phyloP scores from a whole-genome alignment of 2,888 invertebrate species.

The Lasioglossum figueresi region DNA sequence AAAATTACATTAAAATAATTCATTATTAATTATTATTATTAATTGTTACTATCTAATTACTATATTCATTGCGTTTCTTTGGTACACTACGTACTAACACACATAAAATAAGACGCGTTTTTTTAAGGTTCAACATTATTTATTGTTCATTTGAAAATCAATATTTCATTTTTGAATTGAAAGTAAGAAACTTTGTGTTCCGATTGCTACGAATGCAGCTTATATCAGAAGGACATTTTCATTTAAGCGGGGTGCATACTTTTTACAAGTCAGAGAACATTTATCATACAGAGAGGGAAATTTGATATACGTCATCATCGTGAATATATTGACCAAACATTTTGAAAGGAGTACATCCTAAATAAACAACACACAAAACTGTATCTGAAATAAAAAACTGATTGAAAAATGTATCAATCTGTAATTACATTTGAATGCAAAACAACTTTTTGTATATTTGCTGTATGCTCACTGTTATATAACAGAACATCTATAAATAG shows the following conservation, averaged over 20 bases:
- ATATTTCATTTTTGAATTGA: neutral
- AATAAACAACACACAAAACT: neutral
- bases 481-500: too few relatives aligned
- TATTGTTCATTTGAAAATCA: neutral
- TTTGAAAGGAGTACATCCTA: neutral
- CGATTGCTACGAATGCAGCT: neutral
- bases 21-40: too few relatives aligned
- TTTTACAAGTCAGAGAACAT: neutral
- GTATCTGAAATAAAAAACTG: too few relatives aligned
- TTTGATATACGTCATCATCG: neutral
- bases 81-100: neutral
- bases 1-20: too few relatives aligned
- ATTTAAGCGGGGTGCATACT: too few relatives aligned
- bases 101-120: neutral
- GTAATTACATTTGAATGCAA: too few relatives aligned
- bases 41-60: too few relatives aligned
- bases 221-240: neutral
- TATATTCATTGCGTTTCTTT: too few relatives aligned
- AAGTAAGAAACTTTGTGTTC: neutral
- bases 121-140: neutral
- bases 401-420: too few relatives aligned
- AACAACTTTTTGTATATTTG: too few relatives aligned
- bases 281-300: neutral
- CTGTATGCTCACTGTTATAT: too few relatives aligned
- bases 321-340: neutral